These are phyloP conservation scores for Axea sp. DNA, from an alignment of 2,888 invertebrate species.

Conservation along the genomic window DNA sequence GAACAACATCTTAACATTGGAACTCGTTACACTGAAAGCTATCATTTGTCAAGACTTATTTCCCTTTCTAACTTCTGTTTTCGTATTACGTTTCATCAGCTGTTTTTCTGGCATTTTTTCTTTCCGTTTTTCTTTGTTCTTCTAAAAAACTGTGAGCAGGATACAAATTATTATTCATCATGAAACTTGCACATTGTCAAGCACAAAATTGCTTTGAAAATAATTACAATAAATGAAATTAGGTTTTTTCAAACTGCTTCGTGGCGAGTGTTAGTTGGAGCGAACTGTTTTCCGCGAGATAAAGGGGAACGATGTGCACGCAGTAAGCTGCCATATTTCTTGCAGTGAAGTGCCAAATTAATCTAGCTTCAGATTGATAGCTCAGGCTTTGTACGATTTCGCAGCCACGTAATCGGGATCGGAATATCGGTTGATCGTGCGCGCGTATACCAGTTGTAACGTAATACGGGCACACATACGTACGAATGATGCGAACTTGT, in stretches of 20 bases:
- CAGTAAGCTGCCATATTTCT: slow-evolving; percentile 7
- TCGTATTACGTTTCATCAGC: neutral
- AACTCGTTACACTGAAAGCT: too few relatives aligned
- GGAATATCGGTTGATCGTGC: slow-evolving; percentile 26
- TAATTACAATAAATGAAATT: too few relatives aligned
- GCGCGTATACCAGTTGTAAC: slow-evolving; percentile 46
- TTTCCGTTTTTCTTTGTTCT: neutral
- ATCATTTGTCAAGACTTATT: slow-evolving; percentile 18
- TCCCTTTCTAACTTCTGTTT: slow-evolving; percentile 3
- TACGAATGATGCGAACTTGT: slow-evolving; percentile 45
- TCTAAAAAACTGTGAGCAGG: too few relatives aligned
- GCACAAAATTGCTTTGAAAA: too few relatives aligned
- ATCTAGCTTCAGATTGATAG: slow-evolving; percentile 19
- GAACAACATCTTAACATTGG: too few relatives aligned
- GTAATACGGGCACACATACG: slow-evolving; percentile 45
- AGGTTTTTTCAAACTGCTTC: too few relatives aligned
- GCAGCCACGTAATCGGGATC: slow-evolving; percentile 54
- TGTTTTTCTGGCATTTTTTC: neutral
- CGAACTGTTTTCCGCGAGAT: too few relatives aligned
- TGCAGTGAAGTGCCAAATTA: slow-evolving; percentile 6
- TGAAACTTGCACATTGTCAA: too few relatives aligned
- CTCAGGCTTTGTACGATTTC: slow-evolving; percentile 42
- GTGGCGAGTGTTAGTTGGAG: too few relatives aligned
- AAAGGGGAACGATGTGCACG: too few relatives aligned
- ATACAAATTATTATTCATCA: too few relatives aligned